Evolutionary conservation across 2,113 vertebrate species (phyloP).

Genomic region (Phylloscopus trochiloides): DNA sequence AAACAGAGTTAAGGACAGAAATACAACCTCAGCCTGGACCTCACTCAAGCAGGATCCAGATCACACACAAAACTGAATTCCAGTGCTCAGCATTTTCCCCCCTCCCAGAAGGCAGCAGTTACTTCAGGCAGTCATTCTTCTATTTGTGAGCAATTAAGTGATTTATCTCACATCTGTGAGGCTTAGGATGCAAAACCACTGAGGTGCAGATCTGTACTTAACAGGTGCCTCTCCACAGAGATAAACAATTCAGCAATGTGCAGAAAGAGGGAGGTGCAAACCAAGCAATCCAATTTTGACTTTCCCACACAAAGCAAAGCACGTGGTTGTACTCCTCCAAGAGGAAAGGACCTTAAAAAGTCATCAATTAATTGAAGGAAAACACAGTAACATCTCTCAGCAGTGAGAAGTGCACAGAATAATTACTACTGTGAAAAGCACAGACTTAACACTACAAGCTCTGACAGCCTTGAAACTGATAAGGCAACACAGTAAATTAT

Average conservation of each 20-base stretch:
- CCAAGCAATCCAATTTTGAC: not conserved
- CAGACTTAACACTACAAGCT: not conserved
- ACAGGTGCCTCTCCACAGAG: not conserved
- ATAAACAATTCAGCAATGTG: not conserved
- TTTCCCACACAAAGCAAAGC: not conserved
- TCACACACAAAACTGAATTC: not conserved
- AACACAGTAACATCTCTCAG: not conserved
- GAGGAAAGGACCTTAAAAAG: not conserved
- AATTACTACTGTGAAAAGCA: not conserved
- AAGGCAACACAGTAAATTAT: not conserved
- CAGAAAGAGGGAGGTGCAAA: not conserved
- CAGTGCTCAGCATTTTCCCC: rapidly evolving
- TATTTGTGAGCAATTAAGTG: not conserved
- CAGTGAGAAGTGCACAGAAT: not conserved
- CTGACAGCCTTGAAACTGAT: not conserved
- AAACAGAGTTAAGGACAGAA: not conserved
- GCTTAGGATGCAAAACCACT: not conserved
- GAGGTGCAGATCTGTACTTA: not conserved
- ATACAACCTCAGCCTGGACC: not conserved
- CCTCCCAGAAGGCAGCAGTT: not conserved
- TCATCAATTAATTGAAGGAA: not conserved
- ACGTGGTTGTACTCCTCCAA: not conserved
- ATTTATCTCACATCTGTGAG: not conserved
- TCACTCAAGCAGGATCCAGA: not conserved
- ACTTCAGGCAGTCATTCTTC: not conserved